phyloP scores from a whole-genome alignment of 2,888 invertebrate species.

The Microplitis deprimator region DNA sequence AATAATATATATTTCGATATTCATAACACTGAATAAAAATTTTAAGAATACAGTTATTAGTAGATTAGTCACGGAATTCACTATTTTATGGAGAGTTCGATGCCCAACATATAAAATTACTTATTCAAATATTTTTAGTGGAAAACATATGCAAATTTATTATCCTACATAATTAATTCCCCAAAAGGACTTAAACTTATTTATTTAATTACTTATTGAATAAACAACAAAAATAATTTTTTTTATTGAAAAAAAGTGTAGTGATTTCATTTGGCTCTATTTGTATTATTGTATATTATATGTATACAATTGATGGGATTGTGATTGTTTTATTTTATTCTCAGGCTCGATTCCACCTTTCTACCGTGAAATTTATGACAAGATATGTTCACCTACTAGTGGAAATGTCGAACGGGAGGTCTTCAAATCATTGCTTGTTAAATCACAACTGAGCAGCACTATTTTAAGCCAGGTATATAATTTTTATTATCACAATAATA shows the following conservation, averaged over 20 bases:
- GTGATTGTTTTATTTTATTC: slow-evolving; percentile 43
- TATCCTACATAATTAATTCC: background rate
- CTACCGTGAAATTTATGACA: slow-evolving; percentile 75
- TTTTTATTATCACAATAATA: background rate
- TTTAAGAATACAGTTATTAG: slow-evolving; percentile 11
- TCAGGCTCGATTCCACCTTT: slow-evolving; percentile 74
- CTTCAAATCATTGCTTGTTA: slow-evolving; percentile 73
- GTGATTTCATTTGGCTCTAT: background rate
- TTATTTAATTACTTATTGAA: too few species aligned
- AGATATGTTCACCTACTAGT: slow-evolving; percentile 73
- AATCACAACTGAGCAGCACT: slow-evolving; percentile 72
- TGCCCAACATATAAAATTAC: slow-evolving; percentile 12
- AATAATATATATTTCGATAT: background rate
- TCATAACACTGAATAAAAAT: background rate
- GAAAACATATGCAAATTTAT: background rate
- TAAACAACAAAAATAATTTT: background rate
- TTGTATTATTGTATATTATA: background rate
- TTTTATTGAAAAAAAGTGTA: background rate
- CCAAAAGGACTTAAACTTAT: background rate
- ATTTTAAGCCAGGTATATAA: slow-evolving; percentile 71
- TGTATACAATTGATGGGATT: background rate
- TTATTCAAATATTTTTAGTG: background rate
- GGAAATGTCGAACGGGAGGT: slow-evolving; percentile 74
- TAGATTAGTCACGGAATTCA: slow-evolving; percentile 20
- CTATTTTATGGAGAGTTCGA: slow-evolving; percentile 29